These are phyloP conservation scores for Gambusia affinis DNA, from an alignment of 2,113 vertebrate genomes.

Conservation along the genomic window DNA sequence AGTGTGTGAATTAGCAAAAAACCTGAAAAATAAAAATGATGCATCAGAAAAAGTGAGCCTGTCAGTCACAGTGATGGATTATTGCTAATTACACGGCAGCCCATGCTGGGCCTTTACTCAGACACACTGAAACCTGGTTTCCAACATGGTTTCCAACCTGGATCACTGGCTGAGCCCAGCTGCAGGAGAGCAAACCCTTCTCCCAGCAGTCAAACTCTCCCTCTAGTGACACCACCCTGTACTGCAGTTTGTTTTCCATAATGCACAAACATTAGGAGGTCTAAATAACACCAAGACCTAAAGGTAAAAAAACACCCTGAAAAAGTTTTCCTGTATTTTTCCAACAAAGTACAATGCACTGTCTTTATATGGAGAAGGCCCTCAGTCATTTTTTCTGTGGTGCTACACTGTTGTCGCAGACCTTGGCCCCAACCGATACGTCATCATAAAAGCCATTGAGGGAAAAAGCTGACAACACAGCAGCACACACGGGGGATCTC, in stretches of 20 bases:
- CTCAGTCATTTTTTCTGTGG: slow-evolving; percentile 37
- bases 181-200: slow-evolving; percentile 36
- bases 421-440: slow-evolving; percentile 35
- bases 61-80: slow-evolving; percentile 57
- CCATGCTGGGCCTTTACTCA: slow-evolving; percentile 48
- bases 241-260: slow-evolving; percentile 7
- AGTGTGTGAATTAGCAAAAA: slow-evolving; percentile 20
- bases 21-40: slow-evolving; percentile 40
- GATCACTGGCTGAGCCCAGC: slow-evolving; percentile 26
- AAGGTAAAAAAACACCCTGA: slow-evolving; percentile 2
- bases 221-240: background rate
- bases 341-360: slow-evolving; percentile 5
- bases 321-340: slow-evolving; percentile 23
- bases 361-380: slow-evolving; percentile 13
- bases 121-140: slow-evolving; percentile 36
- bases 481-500: slow-evolving; percentile 42
- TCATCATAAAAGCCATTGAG: slow-evolving; percentile 62
- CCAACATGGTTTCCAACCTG: slow-evolving; percentile 24
- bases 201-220: slow-evolving; percentile 3
- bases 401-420: slow-evolving; percentile 51
- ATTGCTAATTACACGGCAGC: slow-evolving; percentile 59
- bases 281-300: background rate
- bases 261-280: slow-evolving; percentile 16
- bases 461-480: slow-evolving; percentile 50
- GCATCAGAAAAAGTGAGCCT: slow-evolving; percentile 29